Evolutionary conservation across 2,888 invertebrate genomes (phyloP), one percentile per base, ranked within the genome.

Genomic region (Dicycla oo): DNA sequence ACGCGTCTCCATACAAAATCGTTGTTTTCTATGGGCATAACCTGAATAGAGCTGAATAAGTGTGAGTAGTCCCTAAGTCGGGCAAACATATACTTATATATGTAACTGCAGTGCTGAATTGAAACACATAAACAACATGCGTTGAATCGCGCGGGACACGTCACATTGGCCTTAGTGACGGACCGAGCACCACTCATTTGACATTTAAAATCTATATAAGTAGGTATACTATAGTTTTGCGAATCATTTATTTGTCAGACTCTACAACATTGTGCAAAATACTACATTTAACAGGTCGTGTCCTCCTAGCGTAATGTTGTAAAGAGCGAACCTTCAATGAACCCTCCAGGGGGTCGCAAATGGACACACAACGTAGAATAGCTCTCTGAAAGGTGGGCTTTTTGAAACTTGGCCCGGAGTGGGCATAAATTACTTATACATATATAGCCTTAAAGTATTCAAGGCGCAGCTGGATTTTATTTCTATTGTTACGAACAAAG

Each of bases 381-480:
- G 75, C 78, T 70, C 64, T 75, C 69, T 66, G 71, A 73, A 71
- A 71, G 67, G 70, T 64, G 63, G 38, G 57, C 73, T 69, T 72
- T 65, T 72, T 77, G 81, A 60, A 75, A 78, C 71, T 70, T 82
- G 54, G 72, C 73, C 65, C 54, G 60, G 54, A 56, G 67, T 67
- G 66, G 43, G 70, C 66, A 84, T 83, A 78, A 72, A 78, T 78
- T 81, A 71, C 68, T n/a, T n/a, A n/a, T n/a, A n/a, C n/a, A n/a
- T n/a, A n/a, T 65, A 51, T 63, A 45, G 49, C 63, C 58, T 49
- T 84, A 64, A 69, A 71, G 65, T 69, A 82, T 82, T 77, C 78
- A 73, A 65, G 34, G 51, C 73, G 23, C 69, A 70, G 58, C 56
- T 73, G 65, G 40, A 65, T 82, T 73, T 73, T 73, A 80, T 78